Conservation (phyloP, 2,113 vertebrate species). For the Rhipidura dahli region DNA sequence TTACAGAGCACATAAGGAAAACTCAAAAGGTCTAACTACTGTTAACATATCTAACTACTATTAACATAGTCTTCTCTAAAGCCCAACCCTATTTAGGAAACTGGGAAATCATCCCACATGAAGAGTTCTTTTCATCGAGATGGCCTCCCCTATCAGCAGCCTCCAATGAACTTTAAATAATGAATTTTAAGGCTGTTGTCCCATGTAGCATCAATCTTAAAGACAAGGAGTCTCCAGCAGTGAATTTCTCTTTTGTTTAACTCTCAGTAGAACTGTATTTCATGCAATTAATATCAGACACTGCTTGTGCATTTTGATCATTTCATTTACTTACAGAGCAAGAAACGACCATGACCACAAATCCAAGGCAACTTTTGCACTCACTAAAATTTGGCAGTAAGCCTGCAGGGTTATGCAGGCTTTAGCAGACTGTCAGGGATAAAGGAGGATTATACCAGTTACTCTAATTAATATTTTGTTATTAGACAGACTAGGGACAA, state of each 20-base stretch:
- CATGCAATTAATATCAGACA: slow-evolving; percentile 28
- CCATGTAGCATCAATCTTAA: not conserved
- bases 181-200: slow-evolving; percentile 35
- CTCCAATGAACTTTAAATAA: slow-evolving; percentile 43
- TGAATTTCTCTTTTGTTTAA: slow-evolving; percentile 1
- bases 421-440: not conserved
- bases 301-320: slow-evolving; percentile 45
- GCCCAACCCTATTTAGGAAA: not conserved
- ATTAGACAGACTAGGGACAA: not conserved
- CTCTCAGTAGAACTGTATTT: slow-evolving; percentile 46
- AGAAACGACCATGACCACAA: slow-evolving; percentile 6
- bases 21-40: not conserved
- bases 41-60: not conserved
- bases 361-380: not conserved
- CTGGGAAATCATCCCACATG: slow-evolving; percentile 7
- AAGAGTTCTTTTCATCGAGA: not conserved
- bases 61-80: not conserved
- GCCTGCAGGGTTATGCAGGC: not conserved
- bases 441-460: not conserved
- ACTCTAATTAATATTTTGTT: slow-evolving; percentile 34
- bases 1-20: not conserved
- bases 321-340: slow-evolving; percentile 39
- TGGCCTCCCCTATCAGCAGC: slow-evolving; percentile 22
- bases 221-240: slow-evolving; percentile 19
- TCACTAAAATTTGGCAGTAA: not conserved